Evolutionary conservation across 2,797 vertebrate genomes (phyloP), one percentile per base, ranked within the genome.

Genomic region (Clarias platycephalus): DNA sequence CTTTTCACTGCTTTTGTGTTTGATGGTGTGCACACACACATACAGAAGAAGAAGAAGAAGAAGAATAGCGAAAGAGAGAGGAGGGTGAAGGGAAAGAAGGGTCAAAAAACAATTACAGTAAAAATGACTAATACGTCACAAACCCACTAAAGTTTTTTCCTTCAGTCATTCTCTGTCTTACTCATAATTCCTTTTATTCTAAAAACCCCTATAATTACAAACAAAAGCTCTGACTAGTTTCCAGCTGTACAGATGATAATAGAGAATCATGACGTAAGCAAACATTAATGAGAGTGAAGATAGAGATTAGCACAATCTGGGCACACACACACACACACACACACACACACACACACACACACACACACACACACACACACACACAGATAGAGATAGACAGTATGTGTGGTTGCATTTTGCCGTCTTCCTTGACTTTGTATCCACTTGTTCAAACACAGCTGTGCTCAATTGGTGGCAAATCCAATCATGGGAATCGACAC

Each of bases 121-220:
- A 95, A 94, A 93, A 93, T 94, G 94, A 94, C 93, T 95, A 95
- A 95, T 94, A 93, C 92, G 94, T 95, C 94, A 94, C 93, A 94
- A 94, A 93, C 94, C 92, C 90, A 86, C 91, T 93, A 85, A 86
- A 85, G 90, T 85, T 91, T 67, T 75, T 84, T 64, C 72, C 70
- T 86, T 88, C 91, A 84, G 87, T 82, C 85, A 90, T 92, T 92
- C 90, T 81, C 91, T 90, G 88, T 91, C 90, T 90, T 90, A 88
- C 91, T 90, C 82, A 92, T 90, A 91, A 90, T 91, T 89, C 87
- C 70, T 90, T 92, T 94, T 93, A 91, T 92, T 93, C 92, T 93
- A 90, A 93, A 94, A 93, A 86, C 92, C 92, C 89, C 89, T 92
- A 88, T 95, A 95, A 95, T 95, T 95, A 94, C 93, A 94, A 95